Evolutionary conservation across 2,888 invertebrate species (phyloP), one percentile per base, ranked within the genome.

Genomic region (Thecophora atra): DNA sequence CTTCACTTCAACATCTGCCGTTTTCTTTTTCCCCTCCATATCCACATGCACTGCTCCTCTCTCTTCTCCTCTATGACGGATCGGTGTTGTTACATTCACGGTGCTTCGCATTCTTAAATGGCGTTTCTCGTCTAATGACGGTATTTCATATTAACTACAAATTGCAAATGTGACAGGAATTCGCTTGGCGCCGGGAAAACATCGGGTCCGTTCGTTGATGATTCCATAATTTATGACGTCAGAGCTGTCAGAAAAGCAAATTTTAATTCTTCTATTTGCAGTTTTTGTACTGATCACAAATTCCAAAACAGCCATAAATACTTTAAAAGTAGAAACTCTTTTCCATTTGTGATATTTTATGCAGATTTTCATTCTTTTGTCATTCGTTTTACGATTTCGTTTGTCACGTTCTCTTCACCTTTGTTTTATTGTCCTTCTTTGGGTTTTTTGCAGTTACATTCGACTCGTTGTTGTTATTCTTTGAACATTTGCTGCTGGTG

Each of bases 381-480:
- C 37, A 8, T 37, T 37, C 11, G 37, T 75, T 74, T 74, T 72
- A 75, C 75, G 74, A 72, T 73, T 75, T 74, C 69, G 74, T 71
- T 72, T 73, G 72, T 74, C 75, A 72, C 66, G 71, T 68, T 69
- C 37, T 54, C 30, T 63, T 72, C n/a, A 54, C 26, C 52, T 67
- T 56, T 58, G 15, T 62, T 58, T 26, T 30, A 21, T 71, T 30
- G 51, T 52, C 24, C 30, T 63, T 19, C 47, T 54, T 13, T 52
- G 19, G 54, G 2, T 44, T 42, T 24, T 30, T 28, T 42, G 17
- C 3, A 28, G 24, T 37, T 54, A 52, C 21, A 2, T 37, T 11
- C 7, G 6, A 37, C 11, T 8, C 11, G 37, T 37, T 37, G 37
- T 37, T 37, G 37, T 21, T 37, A 26, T 47, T 58, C 47, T 69